Evolutionary conservation across 2,113 vertebrate genomes (phyloP).

Genomic region (Cricetomys ansorgei): DNA sequence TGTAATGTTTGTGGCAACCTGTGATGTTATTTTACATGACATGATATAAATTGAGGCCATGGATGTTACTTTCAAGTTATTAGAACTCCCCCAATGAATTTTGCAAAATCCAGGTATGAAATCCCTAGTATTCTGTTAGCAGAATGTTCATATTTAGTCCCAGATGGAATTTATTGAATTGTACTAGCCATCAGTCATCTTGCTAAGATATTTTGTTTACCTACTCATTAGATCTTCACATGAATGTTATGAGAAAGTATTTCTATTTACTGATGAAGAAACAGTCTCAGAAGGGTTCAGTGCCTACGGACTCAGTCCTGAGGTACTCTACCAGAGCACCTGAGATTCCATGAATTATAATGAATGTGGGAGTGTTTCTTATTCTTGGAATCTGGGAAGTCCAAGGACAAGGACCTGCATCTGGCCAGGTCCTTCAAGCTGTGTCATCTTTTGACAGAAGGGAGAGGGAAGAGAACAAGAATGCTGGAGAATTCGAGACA

Average conservation of each 20-base stretch:
- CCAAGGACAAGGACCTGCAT: background rate
- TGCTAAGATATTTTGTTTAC: background rate
- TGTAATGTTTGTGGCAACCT: background rate
- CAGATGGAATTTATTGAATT: background rate
- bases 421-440: background rate
- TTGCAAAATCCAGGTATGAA: background rate
- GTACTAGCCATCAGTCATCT: background rate
- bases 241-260: background rate
- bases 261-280: background rate
- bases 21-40: constrained; percentile 21
- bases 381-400: background rate
- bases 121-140: background rate
- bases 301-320: too few species aligned
- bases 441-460: background rate
- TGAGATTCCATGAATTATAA: background rate
- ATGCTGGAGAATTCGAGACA: background rate
- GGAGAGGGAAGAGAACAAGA: background rate
- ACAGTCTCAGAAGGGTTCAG: background rate
- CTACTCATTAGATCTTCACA: constrained; percentile 19
- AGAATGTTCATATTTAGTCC: constrained; percentile 18
- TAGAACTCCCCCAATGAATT: background rate
- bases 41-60: constrained; percentile 2
- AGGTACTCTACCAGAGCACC: background rate
- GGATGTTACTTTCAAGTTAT: background rate
- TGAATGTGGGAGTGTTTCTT: background rate